These are phyloP conservation scores for Barypeithes pellucidus DNA, from an alignment of 2,888 invertebrate genomes.

Conservation along the genomic window DNA sequence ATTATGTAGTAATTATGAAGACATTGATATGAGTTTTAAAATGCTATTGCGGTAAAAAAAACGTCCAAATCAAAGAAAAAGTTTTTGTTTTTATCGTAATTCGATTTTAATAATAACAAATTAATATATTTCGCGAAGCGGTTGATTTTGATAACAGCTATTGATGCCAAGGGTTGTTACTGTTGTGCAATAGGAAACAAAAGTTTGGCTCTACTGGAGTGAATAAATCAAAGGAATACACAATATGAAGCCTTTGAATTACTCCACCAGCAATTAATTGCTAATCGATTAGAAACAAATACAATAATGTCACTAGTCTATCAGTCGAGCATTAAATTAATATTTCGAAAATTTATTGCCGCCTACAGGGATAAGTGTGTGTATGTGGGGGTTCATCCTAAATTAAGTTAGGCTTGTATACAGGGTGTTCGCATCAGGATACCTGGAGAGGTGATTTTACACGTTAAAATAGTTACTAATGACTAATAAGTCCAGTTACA, in stretches of 20 bases:
- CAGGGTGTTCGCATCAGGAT: too few species aligned
- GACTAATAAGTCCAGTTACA: too few species aligned
- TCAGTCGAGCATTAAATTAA: constrained; percentile 8
- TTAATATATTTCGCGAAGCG: constrained; percentile 8
- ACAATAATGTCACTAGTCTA: neutral
- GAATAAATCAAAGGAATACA: constrained; percentile 16
- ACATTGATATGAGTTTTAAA: too few species aligned
- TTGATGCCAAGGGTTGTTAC: constrained; percentile 12
- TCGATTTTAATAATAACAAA: constrained; percentile 4
- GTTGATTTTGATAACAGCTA: constrained; percentile 11
- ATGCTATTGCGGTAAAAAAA: too few species aligned
- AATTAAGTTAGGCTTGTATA: too few species aligned
- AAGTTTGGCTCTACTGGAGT: constrained; percentile 17
- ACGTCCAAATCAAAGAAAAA: too few species aligned
- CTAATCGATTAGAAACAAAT: constrained; percentile 9
- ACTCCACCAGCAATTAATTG: constrained; percentile 11
- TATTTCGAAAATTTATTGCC: neutral
- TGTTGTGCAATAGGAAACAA: constrained; percentile 22
- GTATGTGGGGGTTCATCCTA: too few species aligned
- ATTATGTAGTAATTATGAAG: too few species aligned
- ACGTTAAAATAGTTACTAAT: too few species aligned
- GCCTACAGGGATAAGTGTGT: too few species aligned
- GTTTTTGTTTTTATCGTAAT: too few species aligned
- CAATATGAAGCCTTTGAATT: constrained; percentile 9
- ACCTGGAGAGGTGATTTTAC: too few species aligned